These are phyloP conservation scores for Tromatobia lineatoria DNA, from an alignment of 2,888 invertebrate species.

Conservation along the genomic window DNA sequence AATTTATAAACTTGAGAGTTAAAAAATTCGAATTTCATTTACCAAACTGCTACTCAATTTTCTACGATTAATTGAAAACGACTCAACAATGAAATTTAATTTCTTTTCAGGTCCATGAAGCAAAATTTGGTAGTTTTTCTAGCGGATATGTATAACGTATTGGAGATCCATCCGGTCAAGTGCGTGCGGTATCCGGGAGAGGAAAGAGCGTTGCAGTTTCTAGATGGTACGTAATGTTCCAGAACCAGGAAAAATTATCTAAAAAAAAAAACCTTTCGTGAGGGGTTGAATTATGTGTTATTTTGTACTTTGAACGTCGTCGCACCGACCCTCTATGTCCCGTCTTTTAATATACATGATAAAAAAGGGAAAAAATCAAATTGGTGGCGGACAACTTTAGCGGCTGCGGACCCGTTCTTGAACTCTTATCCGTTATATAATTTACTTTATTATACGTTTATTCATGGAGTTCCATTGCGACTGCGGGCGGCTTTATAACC, in stretches of 20 bases:
- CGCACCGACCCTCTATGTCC: conserved; percentile 62
- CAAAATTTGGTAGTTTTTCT: conserved; percentile 96
- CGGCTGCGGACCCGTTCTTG: conserved; percentile 71
- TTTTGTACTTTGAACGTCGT: conserved; percentile 52
- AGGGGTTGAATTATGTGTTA: conserved; percentile 38
- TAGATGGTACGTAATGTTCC: conserved; percentile 84
- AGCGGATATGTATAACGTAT: conserved; percentile 96
- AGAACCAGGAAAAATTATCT: conserved; percentile 31
- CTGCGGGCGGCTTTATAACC: conserved; percentile 68
- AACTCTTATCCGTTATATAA: conserved; percentile 78
- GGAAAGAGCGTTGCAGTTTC: conserved; percentile 86
- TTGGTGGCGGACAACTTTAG: conserved; percentile 78
- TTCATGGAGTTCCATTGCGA: conserved; percentile 76
- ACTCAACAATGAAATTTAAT: not conserved
- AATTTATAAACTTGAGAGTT: too few species aligned
- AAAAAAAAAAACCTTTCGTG: conserved; percentile 8
- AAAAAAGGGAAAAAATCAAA: conserved; percentile 23
- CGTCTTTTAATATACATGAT: conserved; percentile 30
- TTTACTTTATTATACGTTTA: conserved; percentile 79
- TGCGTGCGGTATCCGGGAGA: conserved; percentile 94
- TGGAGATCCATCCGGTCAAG: conserved; percentile 97
- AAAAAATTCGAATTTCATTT: not conserved
- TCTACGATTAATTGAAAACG: not conserved
- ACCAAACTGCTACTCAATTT: not conserved
- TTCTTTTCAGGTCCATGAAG: conserved; percentile 92